Percentiles rank a stretch among this genome's conserved stretches.
Evolutionary conservation across 2,113 vertebrate genomes (phyloP).

Genomic region (Podarcis cretensis): DNA sequence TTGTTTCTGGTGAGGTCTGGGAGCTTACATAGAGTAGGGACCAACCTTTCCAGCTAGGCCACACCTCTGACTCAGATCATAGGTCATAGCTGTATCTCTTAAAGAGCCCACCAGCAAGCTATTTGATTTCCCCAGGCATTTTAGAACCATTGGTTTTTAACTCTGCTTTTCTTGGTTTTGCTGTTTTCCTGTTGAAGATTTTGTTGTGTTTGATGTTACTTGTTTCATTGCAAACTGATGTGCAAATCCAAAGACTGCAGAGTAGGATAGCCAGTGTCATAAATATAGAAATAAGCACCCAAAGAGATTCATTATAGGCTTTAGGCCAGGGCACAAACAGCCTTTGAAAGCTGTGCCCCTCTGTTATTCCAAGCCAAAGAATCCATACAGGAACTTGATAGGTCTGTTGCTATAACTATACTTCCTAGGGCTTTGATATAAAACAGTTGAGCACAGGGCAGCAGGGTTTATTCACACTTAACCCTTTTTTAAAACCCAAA

Average conservation of each 20-base stretch:
- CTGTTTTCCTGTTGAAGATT: neutral
- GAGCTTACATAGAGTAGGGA: too few relatives aligned
- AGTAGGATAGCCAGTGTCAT: neutral
- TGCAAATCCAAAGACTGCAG: neutral
- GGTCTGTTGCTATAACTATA: neutral
- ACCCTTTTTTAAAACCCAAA: neutral
- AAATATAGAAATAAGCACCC: neutral
- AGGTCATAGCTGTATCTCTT: too few relatives aligned
- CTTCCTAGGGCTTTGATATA: neutral
- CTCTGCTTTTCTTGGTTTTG: neutral
- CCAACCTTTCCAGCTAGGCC: too few relatives aligned
- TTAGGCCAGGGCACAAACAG: neutral
- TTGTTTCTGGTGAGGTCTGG: too few relatives aligned
- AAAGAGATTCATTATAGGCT: too few relatives aligned
- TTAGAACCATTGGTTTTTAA: neutral
- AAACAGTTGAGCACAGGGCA: neutral
- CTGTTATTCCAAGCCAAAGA: neutral
- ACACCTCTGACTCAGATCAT: too few relatives aligned
- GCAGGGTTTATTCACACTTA: neutral
- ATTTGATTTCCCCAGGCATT: neutral
- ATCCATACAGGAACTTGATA: neutral
- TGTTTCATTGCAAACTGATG: neutral
- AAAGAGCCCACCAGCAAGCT: too few relatives aligned
- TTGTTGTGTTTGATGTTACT: neutral
- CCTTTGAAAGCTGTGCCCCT: too few relatives aligned